Percentiles rank a stretch among this genome's conserved stretches.
phyloP scores from a whole-genome alignment of 2,113 vertebrate species.

The Anoura caudifer region DNA sequence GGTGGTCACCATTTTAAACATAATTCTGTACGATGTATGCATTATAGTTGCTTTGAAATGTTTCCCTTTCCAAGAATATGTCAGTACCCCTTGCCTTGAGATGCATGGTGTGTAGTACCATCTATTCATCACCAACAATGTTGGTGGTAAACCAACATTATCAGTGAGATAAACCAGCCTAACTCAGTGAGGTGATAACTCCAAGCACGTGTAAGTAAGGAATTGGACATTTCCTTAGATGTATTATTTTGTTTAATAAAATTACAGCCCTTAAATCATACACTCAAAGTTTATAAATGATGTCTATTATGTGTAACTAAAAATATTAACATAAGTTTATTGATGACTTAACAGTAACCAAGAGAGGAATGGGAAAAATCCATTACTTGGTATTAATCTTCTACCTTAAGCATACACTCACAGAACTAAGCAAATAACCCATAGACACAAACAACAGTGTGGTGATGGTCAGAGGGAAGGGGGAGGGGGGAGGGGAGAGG shows the following conservation, averaged over 20 bases:
- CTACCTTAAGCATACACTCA: neutral
- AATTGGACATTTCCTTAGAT: neutral
- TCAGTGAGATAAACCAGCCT: too few species aligned
- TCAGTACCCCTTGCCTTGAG: neutral
- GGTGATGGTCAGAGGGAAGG: too few species aligned
- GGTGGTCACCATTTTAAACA: neutral
- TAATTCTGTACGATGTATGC: neutral
- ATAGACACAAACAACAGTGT: too few species aligned
- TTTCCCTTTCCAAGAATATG: neutral
- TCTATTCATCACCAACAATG: neutral
- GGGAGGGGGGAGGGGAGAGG: too few species aligned
- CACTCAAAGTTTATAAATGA: neutral
- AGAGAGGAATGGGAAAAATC: neutral
- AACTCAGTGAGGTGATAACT: neutral
- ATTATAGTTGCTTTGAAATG: neutral
- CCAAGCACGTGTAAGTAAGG: neutral
- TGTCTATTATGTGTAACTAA: neutral
- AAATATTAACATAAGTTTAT: neutral
- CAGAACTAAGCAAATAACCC: neutral
- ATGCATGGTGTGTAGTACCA: neutral
- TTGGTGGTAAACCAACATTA: too few species aligned
- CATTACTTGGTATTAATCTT: neutral
- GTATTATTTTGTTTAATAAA: neutral
- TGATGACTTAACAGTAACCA: neutral
- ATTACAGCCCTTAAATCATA: neutral